Evolutionary conservation across 92 coral and sea anemone species (phyloP).

Genomic region (Epizoanthus fatuus): DNA sequence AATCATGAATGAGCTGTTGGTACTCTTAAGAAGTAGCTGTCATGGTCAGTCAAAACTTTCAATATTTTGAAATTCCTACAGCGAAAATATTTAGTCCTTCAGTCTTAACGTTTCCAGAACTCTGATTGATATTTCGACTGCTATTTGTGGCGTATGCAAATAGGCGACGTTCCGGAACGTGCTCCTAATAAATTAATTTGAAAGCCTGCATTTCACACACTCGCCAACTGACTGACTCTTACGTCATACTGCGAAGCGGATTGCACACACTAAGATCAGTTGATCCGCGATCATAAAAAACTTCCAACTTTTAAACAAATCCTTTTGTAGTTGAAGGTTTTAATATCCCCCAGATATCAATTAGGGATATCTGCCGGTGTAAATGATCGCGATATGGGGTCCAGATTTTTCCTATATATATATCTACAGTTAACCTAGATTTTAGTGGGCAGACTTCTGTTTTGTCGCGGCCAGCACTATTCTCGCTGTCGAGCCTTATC

Average conservation of each 20-base stretch:
- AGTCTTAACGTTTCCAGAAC: not conserved
- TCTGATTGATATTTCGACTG: not conserved
- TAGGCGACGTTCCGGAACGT: not conserved
- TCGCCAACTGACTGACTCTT: not conserved
- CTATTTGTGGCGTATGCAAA: not conserved
- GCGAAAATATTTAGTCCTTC: not conserved
- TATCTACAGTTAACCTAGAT: not conserved
- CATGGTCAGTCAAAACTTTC: too few relatives aligned
- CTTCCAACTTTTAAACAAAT: conserved; percentile 6
- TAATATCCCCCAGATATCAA: conserved; percentile 33
- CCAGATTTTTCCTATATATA: conserved; percentile 10
- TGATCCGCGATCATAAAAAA: not conserved
- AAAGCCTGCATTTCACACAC: too few relatives aligned
- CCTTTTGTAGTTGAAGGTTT: not conserved
- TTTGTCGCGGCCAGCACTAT: not conserved
- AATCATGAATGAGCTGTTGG: not conserved
- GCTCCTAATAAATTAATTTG: not conserved
- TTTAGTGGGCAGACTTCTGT: not conserved
- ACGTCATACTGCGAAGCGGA: conserved; percentile 21
- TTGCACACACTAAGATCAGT: not conserved
- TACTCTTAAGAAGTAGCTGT: not conserved
- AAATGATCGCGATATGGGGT: conserved; percentile 11
- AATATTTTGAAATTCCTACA: too few relatives aligned
- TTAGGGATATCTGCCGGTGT: conserved; percentile 12
- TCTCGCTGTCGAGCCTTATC: not conserved